phyloP scores from a whole-genome alignment of 2,888 invertebrate genomes.

The Hyles lineata region DNA sequence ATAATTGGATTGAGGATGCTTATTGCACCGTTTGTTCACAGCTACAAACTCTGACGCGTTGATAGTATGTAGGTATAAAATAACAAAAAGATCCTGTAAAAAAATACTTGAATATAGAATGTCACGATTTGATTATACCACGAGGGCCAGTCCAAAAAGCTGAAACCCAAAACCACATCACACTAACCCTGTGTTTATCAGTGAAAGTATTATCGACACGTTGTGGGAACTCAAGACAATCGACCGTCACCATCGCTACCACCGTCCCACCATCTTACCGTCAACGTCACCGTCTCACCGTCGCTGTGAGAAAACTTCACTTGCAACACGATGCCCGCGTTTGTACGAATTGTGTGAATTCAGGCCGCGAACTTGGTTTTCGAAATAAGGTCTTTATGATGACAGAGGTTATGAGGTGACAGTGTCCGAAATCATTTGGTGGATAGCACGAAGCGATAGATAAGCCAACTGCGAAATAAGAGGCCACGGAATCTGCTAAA shows the following conservation, averaged over 20 bases:
- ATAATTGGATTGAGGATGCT: too few species aligned
- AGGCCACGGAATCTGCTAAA: too few species aligned
- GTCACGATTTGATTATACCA: too few species aligned
- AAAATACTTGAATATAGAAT: too few species aligned
- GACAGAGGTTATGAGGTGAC: too few species aligned
- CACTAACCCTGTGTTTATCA: slow-evolving; percentile 45
- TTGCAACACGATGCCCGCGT: slow-evolving; percentile 17
- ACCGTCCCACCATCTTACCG: neutral
- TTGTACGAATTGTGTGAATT: slow-evolving; percentile 14
- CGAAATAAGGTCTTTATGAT: slow-evolving; percentile 6
- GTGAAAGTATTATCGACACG: slow-evolving; percentile 58
- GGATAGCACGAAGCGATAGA: too few species aligned
- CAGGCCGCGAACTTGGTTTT: slow-evolving; percentile 8
- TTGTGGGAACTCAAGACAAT: slow-evolving; percentile 34
- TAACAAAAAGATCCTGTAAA: too few species aligned
- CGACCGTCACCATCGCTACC: slow-evolving; percentile 10
- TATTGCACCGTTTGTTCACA: too few species aligned
- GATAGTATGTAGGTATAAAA: too few species aligned
- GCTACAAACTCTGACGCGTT: too few species aligned
- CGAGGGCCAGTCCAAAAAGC: too few species aligned
- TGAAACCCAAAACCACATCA: neutral
- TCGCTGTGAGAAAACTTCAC: slow-evolving; percentile 33
- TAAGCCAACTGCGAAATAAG: too few species aligned
- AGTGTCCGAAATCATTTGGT: neutral
- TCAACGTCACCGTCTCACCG: neutral